Evolutionary conservation across 2,797 vertebrate species (phyloP), one percentile per base, ranked within the genome.

Genomic region (Silurus lanzhouensis): DNA sequence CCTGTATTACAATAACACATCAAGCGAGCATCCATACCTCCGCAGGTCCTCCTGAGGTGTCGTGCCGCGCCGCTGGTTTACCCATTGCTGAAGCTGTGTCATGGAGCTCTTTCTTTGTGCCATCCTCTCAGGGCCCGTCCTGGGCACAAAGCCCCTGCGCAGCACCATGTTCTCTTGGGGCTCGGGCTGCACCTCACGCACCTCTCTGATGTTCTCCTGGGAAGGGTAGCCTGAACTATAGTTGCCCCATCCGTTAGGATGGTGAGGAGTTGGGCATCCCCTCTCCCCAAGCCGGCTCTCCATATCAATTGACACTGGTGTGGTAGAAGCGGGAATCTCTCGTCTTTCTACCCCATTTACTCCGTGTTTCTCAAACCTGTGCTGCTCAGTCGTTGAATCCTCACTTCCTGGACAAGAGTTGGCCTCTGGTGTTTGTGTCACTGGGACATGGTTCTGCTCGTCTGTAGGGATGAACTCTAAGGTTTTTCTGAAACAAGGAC

Each of bases 81-180:
- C 97, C 98, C 98, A 99, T 89, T 98, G 97, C 91, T 99, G 98
- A 52, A 99, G 94, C 92, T 99, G 97, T 0, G 94, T 97, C 97
- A 99, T 97, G 20, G 97, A 99, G 91, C 96, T 99, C 93, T 97
- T 98, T 86, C 98, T 96, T 92, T 99, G 98, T 22, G 97, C 97
- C 0, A 96, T 88, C 89, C 96, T 97, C 90, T 99, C 97, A 0
- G 97, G 95, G 66, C 94, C 94, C 1, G 95, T 93, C 60, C 96
- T 94, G 0, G 97, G 95, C 0, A 96, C 92, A 3, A 96, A 95
- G 2, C 95, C 95, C 46, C 95, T 92, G 27, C 94, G 94, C 10
- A 95, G 92, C 7, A 94, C 92, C 14, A 91, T 91, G 0, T 93
- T 92, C 13, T 97, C 97, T 0, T 95, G 93, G 44, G 89, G 86